phyloP scores from a whole-genome alignment of 2,888 invertebrate genomes.

The Spatulosminthurus flaviceps region DNA sequence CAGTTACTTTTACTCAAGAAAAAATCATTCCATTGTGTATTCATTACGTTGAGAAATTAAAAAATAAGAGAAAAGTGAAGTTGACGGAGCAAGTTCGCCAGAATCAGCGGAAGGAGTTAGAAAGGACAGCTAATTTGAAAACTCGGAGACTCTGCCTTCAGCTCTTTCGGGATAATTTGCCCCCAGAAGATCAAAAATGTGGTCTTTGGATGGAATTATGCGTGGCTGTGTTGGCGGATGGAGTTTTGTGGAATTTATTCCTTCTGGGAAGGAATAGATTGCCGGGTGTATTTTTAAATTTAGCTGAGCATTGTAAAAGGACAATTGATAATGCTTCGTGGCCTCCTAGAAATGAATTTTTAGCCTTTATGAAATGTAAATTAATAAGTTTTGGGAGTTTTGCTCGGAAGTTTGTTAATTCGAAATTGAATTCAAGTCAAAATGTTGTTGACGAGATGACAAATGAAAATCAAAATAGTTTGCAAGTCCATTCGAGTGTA shows the following conservation, averaged over 20 bases:
- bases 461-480: background rate
- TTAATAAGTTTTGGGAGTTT: no score
- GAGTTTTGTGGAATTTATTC: constrained; percentile 62
- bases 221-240: constrained; percentile 60
- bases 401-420: no score
- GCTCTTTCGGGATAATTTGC: constrained; percentile 50
- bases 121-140: constrained; percentile 46
- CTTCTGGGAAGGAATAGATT: constrained; percentile 56
- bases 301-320: background rate
- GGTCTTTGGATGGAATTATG: constrained; percentile 61
- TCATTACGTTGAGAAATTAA: constrained; percentile 34
- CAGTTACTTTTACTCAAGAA: constrained; percentile 15
- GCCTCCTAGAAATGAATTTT: background rate
- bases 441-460: no score
- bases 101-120: background rate
- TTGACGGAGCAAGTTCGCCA: background rate
- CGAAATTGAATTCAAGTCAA: no score
- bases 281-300: constrained; percentile 49
- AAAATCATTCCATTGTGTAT: constrained; percentile 45
- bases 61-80: background rate
- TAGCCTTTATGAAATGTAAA: background rate
- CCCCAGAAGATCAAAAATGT: constrained; percentile 57
- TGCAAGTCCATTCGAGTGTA: background rate
- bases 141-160: constrained; percentile 52
- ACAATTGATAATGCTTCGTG: background rate